Percentiles rank a stretch among this genome's conserved stretches.
Conservation (phyloP, 2,888 invertebrate species). For the Thalpophila matura region DNA sequence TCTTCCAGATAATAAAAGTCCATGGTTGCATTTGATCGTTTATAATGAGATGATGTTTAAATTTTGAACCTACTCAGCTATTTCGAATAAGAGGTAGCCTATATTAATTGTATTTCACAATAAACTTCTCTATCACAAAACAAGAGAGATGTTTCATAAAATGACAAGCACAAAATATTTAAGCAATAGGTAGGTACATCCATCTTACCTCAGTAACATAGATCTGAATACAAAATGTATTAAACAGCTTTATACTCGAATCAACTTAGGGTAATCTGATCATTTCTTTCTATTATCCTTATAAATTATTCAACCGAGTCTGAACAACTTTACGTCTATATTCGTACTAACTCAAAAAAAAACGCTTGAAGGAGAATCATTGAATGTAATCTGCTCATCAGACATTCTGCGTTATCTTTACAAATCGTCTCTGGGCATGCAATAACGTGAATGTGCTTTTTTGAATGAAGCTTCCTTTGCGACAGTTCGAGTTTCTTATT, state of each 20-base stretch:
- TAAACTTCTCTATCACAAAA: neutral
- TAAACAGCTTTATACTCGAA: slow-evolving; percentile 46
- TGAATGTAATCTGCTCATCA: slow-evolving; percentile 56
- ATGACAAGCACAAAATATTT: too few relatives aligned
- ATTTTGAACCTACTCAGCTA: neutral
- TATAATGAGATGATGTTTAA: slow-evolving; percentile 2
- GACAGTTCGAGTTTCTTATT: slow-evolving; percentile 55
- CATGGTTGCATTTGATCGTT: too few relatives aligned
- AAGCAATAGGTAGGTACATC: neutral
- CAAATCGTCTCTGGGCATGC: slow-evolving; percentile 59
- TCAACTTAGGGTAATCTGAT: slow-evolving; percentile 54
- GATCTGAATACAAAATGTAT: slow-evolving; percentile 29
- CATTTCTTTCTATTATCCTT: slow-evolving; percentile 61
- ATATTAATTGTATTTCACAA: neutral
- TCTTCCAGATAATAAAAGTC: too few relatives aligned
- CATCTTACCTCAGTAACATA: neutral
- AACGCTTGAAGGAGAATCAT: slow-evolving; percentile 54
- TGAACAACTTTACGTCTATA: slow-evolving; percentile 59
- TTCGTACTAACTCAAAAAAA: slow-evolving; percentile 54
- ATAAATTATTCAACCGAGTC: slow-evolving; percentile 64
- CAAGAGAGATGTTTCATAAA: neutral
- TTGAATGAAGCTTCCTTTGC: slow-evolving; percentile 38
- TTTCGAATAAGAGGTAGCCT: neutral
- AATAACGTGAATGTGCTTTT: slow-evolving; percentile 59
- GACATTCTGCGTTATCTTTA: slow-evolving; percentile 56